Conservation (phyloP, 1,140 invertebrate species). For the Tribolium castaneum region DNA sequence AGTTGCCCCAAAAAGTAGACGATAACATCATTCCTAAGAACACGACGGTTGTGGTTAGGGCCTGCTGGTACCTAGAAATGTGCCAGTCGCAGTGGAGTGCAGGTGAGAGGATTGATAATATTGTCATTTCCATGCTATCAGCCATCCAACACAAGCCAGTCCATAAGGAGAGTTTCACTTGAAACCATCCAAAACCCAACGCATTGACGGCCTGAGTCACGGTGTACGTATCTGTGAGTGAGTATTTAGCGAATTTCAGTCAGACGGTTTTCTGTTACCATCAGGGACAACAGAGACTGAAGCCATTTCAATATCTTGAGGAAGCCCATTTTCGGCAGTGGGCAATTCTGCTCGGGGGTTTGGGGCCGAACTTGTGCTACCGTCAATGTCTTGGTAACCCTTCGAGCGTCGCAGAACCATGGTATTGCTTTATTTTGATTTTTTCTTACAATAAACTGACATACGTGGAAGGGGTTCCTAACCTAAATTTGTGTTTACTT, state of each 20-base stretch:
- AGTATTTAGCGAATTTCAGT: slow-evolving; percentile 40
- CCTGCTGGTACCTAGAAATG: slow-evolving; percentile 80
- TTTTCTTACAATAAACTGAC: slow-evolving; percentile 1
- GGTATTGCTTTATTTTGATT: slow-evolving; percentile 6
- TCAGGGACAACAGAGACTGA: slow-evolving; percentile 85
- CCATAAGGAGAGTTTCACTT: slow-evolving; percentile 89
- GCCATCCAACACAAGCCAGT: slow-evolving; percentile 96
- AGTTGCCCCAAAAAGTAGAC: slow-evolving; percentile 94
- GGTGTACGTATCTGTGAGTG: slow-evolving; percentile 87
- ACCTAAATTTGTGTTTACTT: not conserved
- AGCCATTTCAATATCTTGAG: slow-evolving; percentile 81
- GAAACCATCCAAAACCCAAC: slow-evolving; percentile 95
- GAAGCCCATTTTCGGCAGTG: slow-evolving; percentile 60
- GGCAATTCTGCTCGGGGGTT: slow-evolving; percentile 49
- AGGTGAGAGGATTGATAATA: slow-evolving; percentile 92
- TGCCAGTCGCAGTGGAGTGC: slow-evolving; percentile 95
- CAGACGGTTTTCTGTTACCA: slow-evolving; percentile 66
- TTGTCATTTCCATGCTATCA: slow-evolving; percentile 99
- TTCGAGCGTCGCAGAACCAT: slow-evolving; percentile 60
- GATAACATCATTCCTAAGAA: slow-evolving; percentile 98
- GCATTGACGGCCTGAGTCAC: slow-evolving; percentile 96
- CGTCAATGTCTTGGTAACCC: slow-evolving; percentile 63
- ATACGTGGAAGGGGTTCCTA: slow-evolving; percentile 3
- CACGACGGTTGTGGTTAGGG: slow-evolving; percentile 79
- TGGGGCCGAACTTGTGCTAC: slow-evolving; percentile 41